A percentile compares a stretch with the other conserved stretches of the same genome.
Evolutionary conservation across 2,113 vertebrate species (phyloP).

Genomic region (Peucedramus taeniatus): DNA sequence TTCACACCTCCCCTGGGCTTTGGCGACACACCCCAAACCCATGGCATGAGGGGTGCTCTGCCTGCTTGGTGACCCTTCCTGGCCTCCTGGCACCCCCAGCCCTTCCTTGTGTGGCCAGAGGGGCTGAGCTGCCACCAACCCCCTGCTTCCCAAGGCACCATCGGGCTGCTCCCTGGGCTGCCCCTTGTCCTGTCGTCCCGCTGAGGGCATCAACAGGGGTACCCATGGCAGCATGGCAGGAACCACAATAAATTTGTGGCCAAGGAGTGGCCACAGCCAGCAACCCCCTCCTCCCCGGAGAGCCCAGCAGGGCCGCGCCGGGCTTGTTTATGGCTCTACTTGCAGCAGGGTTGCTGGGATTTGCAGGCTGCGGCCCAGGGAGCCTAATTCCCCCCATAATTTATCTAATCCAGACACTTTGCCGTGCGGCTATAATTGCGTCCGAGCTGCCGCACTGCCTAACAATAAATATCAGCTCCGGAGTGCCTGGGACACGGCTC

Average conservation of each 20-base stretch:
- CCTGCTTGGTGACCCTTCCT: background rate
- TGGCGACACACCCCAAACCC: background rate
- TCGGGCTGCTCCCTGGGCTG: rapidly evolving
- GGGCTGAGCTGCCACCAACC: background rate
- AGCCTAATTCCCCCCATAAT: conserved; percentile 44
- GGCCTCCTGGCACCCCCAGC: background rate
- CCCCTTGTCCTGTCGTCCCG: rapidly evolving
- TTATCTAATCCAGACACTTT: conserved; percentile 46
- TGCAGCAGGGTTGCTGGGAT: conserved; percentile 32
- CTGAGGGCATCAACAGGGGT: background rate
- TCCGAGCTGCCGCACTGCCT: conserved; percentile 57
- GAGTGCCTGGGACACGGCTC: conserved; percentile 34
- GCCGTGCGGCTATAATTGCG: background rate
- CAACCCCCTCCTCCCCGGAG: background rate
- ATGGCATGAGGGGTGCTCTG: background rate
- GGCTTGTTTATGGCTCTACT: conserved; percentile 23
- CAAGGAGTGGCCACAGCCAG: rapidly evolving
- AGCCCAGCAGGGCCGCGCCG: background rate
- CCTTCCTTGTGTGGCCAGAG: rapidly evolving
- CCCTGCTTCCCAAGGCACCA: rapidly evolving
- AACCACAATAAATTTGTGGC: background rate
- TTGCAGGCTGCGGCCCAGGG: conserved; percentile 37
- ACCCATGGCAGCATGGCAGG: rapidly evolving
- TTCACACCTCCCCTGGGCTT: background rate
- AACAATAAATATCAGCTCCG: conserved; percentile 60